Percentiles rank a stretch among this genome's conserved stretches.
Conservation (phyloP, 2,888 invertebrate species). For the Tuberolachnus salignus region DNA sequence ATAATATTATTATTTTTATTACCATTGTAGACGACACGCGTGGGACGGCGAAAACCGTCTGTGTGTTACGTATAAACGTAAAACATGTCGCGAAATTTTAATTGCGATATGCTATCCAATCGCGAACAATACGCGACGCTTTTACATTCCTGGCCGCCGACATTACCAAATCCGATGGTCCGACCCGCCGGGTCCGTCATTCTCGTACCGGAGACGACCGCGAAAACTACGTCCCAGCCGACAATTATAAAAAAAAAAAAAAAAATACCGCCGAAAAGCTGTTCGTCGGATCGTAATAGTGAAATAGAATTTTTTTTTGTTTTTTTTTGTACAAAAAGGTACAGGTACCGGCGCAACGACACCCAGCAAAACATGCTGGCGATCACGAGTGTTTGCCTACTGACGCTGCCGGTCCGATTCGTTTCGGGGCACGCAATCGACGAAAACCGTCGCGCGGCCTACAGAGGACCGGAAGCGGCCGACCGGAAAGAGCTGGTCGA, state of each 20-base stretch:
- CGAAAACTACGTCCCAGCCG: not conserved
- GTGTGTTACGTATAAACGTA: no score
- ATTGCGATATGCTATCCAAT: conserved; percentile 23
- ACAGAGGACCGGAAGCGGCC: not conserved
- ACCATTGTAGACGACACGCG: no score
- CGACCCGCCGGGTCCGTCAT: not conserved
- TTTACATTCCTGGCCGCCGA: conserved; percentile 34
- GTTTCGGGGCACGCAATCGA: conserved; percentile 22
- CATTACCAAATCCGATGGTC: conserved; percentile 26
- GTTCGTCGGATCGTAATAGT: not conserved
- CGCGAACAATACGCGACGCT: conserved; percentile 45
- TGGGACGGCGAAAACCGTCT: no score
- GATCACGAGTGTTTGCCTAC: not conserved
- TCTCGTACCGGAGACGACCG: not conserved
- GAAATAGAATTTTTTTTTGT: not conserved
- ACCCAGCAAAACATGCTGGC: not conserved
- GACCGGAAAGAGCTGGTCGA: not conserved
- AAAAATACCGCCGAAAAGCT: not conserved
- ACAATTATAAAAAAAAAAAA: no score
- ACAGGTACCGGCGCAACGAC: not conserved
- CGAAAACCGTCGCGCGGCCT: not conserved
- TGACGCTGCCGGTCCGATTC: not conserved
- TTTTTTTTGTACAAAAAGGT: not conserved
- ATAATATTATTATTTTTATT: no score
- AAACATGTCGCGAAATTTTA: no score